These are phyloP conservation scores for Lordiphosa andalusiaca DNA, from an alignment of 2,888 invertebrate genomes.

Conservation along the genomic window DNA sequence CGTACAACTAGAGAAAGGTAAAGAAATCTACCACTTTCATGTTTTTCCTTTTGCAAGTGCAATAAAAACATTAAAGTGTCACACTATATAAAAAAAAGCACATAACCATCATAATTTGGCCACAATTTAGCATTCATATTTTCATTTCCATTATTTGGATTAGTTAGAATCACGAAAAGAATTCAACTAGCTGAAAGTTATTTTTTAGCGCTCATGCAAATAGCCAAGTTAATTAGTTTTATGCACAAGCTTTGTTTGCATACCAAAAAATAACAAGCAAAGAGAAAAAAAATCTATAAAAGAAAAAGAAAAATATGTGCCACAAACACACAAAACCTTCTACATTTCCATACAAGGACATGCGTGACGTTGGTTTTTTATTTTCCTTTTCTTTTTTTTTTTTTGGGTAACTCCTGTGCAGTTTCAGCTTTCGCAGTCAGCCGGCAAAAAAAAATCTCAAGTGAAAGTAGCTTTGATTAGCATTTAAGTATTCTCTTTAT, in stretches of 20 bases:
- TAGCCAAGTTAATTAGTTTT: constrained; percentile 56
- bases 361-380: constrained; percentile 49
- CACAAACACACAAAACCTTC: constrained; percentile 41
- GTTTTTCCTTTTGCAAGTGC: too few species aligned
- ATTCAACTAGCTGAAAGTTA: not conserved
- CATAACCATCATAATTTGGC: too few species aligned
- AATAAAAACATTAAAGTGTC: too few species aligned
- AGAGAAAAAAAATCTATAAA: constrained; percentile 11
- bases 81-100: too few species aligned
- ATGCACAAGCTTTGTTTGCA: constrained; percentile 53
- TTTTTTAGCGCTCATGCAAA: constrained; percentile 29
- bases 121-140: too few species aligned
- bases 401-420: constrained; percentile 29
- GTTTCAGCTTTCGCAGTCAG: not conserved
- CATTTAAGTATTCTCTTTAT: constrained; percentile 22
- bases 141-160: too few species aligned
- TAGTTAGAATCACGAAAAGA: constrained; percentile 2
- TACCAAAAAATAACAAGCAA: constrained; percentile 25
- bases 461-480: constrained; percentile 34
- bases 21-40: too few species aligned
- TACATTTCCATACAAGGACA: constrained; percentile 58
- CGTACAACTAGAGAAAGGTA: too few species aligned
- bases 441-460: constrained; percentile 8
- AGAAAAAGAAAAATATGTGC: constrained; percentile 20
- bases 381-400: not conserved